Percentiles rank a stretch among this genome's conserved stretches.
These are phyloP conservation scores for Epinephelus moara DNA, from an alignment of 2,113 vertebrate species.

Conservation along the genomic window DNA sequence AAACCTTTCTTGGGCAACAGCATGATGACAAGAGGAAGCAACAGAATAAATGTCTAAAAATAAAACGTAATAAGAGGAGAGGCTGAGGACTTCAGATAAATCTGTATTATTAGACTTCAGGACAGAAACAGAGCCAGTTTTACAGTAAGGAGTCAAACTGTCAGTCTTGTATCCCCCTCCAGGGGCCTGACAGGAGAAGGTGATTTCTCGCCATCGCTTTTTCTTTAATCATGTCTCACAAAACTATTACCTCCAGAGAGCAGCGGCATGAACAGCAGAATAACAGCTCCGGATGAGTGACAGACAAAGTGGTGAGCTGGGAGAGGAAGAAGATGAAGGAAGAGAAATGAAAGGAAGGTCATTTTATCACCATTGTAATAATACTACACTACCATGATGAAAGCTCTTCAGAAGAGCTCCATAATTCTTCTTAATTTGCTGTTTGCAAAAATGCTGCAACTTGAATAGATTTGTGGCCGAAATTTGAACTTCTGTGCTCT, in stretches of 20 bases:
- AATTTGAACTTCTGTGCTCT: background rate
- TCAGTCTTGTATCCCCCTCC: slow-evolving; percentile 6
- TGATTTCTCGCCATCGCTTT: slow-evolving; percentile 41
- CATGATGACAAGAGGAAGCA: slow-evolving; percentile 1
- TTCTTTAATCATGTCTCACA: slow-evolving; percentile 69
- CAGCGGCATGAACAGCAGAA: slow-evolving; percentile 38
- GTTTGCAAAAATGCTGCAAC: slow-evolving; percentile 6
- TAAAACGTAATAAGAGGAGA: background rate
- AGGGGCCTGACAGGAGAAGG: slow-evolving; percentile 41
- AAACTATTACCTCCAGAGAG: slow-evolving; percentile 69
- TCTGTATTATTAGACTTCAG: background rate
- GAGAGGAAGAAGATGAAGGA: slow-evolving; percentile 45
- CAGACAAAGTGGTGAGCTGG: slow-evolving; percentile 63
- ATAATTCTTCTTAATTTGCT: slow-evolving; percentile 36
- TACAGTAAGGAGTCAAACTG: slow-evolving; percentile 35
- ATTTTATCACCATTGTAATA: slow-evolving; percentile 59
- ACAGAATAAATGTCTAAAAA: slow-evolving; percentile 22
- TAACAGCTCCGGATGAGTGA: slow-evolving; percentile 68
- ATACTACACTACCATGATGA: slow-evolving; percentile 29
- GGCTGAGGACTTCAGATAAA: slow-evolving; percentile 10
- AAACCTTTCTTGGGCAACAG: slow-evolving; percentile 10
- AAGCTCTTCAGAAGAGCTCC: slow-evolving; percentile 33
- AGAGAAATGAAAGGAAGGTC: slow-evolving; percentile 61
- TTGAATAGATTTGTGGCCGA: background rate
- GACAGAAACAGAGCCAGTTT: slow-evolving; percentile 7